Base-by-base conservation (phyloP, 2,113 vertebrate genomes). In the Synodontis membranacea region DNA sequence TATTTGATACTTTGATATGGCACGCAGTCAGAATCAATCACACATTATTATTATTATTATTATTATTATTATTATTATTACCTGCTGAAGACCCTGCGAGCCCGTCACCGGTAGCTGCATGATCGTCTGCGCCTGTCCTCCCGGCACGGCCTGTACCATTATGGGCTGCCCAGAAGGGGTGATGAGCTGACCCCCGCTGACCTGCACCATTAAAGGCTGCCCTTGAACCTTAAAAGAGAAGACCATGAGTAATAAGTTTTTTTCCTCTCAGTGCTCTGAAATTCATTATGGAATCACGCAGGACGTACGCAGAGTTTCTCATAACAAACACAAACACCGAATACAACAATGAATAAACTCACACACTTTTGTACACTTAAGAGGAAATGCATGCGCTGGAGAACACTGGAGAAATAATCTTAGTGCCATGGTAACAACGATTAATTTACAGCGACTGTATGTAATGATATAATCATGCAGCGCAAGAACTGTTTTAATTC, bases 111-210 rank as follows among this genome's bases (percentile, higher is more conserved):
- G 98, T 23, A 99, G 96, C 84, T 99, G 98, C 98, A 99, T 99
- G 89, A 99, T 98, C 80, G 98, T 99, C 92, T 99, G 98, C 75
- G 97, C 97, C 94, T 99, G 98, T 56, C 97, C 96, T 34, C 97
- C 97, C 0, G 97, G 96, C 94, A 99, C 97, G 62, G 98, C 97
- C 93, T 99, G 98, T 78, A 99, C 98, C 98, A 99, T 99, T 92
- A 99, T 99, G 23, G 98, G 98, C 88, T 99, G 98, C 12, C 98
- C 98, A 1, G 97, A 98, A 5, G 98, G 99, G 5, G 98, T 99
- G 93, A 99, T 99, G 88, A 99, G 95, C 91, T 99, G 98, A n/a
- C 98, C 98, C 11, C 98, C 98, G 89, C 98, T 99, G 86, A 99
- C 98, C 91, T 99, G 98, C 11, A 99, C 98, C 98, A 99, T 99